A percentile compares a stretch with the other conserved stretches of the same genome.
Conservation (phyloP, 2,888 invertebrate genomes). For the Heliconius sara region DNA sequence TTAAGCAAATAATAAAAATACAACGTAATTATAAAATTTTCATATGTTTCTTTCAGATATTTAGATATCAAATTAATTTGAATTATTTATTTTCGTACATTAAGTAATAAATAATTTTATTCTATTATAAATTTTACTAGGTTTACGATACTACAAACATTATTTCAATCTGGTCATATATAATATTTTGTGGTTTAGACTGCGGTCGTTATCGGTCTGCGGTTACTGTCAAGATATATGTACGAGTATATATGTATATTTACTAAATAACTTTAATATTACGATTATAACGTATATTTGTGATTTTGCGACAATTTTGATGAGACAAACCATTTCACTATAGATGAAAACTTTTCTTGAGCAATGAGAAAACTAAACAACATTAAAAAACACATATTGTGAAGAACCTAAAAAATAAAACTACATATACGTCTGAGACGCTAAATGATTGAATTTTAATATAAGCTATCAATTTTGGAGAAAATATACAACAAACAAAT, state of each 20-base stretch:
- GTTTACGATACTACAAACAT: background rate
- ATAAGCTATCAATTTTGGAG: too few relatives aligned
- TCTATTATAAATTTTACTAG: background rate
- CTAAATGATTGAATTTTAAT: too few relatives aligned
- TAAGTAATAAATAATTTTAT: too few relatives aligned
- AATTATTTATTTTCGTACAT: too few relatives aligned
- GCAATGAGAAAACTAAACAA: too few relatives aligned
- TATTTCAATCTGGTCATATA: conserved; percentile 5
- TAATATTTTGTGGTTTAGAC: conserved; percentile 5
- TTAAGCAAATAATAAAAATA: background rate
- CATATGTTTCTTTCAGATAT: background rate
- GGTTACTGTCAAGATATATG: conserved; percentile 13
- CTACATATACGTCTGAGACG: too few relatives aligned
- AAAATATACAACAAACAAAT: too few relatives aligned
- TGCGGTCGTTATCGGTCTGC: conserved; percentile 10
- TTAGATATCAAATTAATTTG: background rate
- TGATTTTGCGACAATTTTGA: background rate
- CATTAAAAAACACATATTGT: too few relatives aligned
- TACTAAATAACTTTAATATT: background rate
- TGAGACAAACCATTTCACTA: background rate
- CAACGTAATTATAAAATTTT: too few relatives aligned
- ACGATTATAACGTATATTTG: background rate
- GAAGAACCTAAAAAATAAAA: too few relatives aligned
- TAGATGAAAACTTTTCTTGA: too few relatives aligned
- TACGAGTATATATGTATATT: background rate